Base-by-base conservation (phyloP, 2,888 invertebrate species). In the Adelognathus sp. region DNA sequence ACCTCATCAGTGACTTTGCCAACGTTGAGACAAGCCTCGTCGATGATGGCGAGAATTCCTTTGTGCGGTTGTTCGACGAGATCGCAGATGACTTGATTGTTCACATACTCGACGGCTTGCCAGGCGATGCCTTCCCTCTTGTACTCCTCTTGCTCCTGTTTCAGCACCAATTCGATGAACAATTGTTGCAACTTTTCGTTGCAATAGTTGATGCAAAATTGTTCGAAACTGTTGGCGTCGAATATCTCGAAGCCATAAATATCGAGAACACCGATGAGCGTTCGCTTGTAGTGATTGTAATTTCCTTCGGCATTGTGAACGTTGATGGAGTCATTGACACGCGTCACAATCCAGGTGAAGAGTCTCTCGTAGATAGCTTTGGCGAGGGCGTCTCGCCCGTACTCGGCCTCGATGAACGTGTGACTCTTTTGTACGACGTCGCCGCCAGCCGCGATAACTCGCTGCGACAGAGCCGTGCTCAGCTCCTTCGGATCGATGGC, bases 171-270 rank as follows among this genome's bases (percentile, higher is more conserved):
- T 92, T 99, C 97, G 88, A 99, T 99, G 90, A 99, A 99, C 36
- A 99, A 93, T 91, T 99, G 99, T 90, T 99, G 99, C 82, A 99
- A 93, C 91, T 99, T 99, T 93, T 99, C 99, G 91, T 99, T 99
- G 90, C 99, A 99, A 92, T 99, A 99, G 92, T 99, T 99, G 89
- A 99, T 99, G 92, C 99, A 99, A 92, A 99, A 98, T 92, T 99
- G 99, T 92, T 99, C 99, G 92, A 99, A 98, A 92, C 98, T 98
- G 92, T 99, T 99, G 29, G 94, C 94, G 85, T 98, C 98, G 92
- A 99, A 98, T 84, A 99, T 98, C 93, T 99, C 99, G 92, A 99
- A 99, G 18, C 99, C 99, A 91, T 99, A 99, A 88, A 99, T 99
- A 90, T 99, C 99, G 61, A 99, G 93, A 3, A 99, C 99, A 7